These are phyloP conservation scores for Crotophaga sulcirostris DNA, from an alignment of 2,113 vertebrate genomes.

Conservation along the genomic window DNA sequence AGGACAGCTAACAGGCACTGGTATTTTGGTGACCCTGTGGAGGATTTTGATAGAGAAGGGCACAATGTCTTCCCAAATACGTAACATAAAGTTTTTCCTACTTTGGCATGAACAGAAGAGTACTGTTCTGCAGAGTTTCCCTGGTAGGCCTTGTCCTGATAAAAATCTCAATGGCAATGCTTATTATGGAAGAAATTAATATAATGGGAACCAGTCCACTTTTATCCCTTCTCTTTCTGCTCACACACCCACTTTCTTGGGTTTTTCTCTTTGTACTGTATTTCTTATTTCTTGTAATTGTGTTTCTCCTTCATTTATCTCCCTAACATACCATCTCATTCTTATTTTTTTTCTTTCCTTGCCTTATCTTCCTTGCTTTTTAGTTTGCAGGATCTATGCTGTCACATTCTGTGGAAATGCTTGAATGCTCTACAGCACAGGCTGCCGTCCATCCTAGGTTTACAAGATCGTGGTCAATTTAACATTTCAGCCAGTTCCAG, in stretches of 20 bases:
- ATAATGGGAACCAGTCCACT: constrained; percentile 9
- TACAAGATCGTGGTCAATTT: constrained; percentile 58
- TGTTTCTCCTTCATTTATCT: constrained; percentile 35
- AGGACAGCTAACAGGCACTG: background rate
- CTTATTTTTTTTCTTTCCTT: background rate
- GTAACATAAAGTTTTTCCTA: background rate
- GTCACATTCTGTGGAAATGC: constrained; percentile 38
- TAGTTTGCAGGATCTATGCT: background rate
- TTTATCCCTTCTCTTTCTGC: background rate
- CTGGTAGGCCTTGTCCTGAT: background rate
- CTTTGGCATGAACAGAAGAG: background rate
- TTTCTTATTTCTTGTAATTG: background rate
- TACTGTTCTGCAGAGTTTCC: background rate
- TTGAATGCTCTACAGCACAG: constrained; percentile 43
- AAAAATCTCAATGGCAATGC: background rate
- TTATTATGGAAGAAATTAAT: constrained; percentile 6
- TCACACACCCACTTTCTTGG: background rate
- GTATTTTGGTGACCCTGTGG: background rate
- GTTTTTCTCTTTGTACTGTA: background rate
- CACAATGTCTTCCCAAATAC: background rate
- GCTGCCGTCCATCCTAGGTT: background rate
- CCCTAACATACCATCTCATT: background rate
- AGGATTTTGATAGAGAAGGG: background rate
- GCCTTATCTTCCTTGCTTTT: background rate
- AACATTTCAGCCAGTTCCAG: constrained; percentile 46